Evolutionary conservation across 2,113 vertebrate species (phyloP).

Genomic region (Urocolius indicus): DNA sequence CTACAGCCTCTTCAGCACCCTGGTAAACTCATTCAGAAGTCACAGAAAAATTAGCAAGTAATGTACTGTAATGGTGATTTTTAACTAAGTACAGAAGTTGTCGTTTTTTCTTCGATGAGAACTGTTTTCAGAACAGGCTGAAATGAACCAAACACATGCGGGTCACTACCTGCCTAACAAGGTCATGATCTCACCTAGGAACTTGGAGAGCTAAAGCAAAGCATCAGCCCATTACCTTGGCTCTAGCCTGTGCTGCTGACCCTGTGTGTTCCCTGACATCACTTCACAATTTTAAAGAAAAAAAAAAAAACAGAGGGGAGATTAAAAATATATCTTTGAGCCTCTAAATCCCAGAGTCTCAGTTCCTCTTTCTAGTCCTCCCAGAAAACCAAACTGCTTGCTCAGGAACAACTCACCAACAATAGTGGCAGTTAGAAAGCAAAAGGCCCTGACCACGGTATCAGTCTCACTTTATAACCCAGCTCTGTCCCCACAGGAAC

Average conservation of each 20-base stretch:
- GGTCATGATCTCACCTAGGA: background rate
- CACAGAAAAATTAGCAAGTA: background rate
- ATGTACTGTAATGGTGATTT: no score
- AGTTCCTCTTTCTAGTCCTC: background rate
- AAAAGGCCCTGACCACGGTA: background rate
- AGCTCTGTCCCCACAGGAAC: background rate
- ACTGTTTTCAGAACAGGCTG: background rate
- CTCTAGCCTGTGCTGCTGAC: conserved; percentile 17
- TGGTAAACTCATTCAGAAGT: background rate
- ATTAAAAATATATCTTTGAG: conserved; percentile 38
- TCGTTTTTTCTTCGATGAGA: background rate
- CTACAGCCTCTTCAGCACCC: background rate
- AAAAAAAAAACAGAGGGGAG: background rate
- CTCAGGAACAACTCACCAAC: background rate
- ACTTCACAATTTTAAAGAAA: background rate
- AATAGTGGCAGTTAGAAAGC: background rate
- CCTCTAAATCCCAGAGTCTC: conserved; percentile 2
- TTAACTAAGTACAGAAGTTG: background rate
- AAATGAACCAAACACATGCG: background rate
- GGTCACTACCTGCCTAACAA: conserved; percentile 14
- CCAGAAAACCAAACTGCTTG: background rate
- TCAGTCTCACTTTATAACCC: conserved; percentile 50
- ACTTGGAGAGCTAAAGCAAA: background rate
- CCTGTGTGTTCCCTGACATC: background rate
- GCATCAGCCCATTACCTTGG: background rate